Evolutionary conservation across 2,797 vertebrate genomes (phyloP).

Genomic region (Florisuga fusca): DNA sequence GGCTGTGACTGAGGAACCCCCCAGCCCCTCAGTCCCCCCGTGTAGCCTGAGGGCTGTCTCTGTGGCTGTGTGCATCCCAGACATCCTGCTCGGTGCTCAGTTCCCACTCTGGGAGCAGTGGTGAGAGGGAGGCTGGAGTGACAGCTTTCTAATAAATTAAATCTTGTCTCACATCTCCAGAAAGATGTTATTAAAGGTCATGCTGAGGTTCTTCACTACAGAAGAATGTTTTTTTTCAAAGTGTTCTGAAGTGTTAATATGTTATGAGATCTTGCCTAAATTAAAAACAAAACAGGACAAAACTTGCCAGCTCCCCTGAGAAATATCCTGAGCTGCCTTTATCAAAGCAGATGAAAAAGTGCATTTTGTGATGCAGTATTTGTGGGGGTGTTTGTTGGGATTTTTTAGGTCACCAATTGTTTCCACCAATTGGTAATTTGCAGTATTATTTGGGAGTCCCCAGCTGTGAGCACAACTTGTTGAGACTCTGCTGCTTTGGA

Average conservation of each 20-base stretch:
- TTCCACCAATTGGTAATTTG: background rate
- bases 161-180: slow-evolving; percentile 26
- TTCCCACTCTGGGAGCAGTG: slow-evolving; percentile 4
- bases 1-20: background rate
- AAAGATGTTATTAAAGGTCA: slow-evolving; percentile 37
- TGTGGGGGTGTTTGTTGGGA: background rate
- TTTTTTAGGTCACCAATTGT: background rate
- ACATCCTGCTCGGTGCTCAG: background rate
- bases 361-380: background rate
- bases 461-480: background rate
- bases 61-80: background rate
- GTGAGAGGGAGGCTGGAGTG: background rate
- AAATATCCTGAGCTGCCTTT: slow-evolving; percentile 23
- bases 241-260: background rate
- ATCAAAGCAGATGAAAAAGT: slow-evolving; percentile 32
- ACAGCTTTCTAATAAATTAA: slow-evolving; percentile 5
- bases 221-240: background rate
- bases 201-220: background rate
- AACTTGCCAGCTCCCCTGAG: slow-evolving; percentile 30
- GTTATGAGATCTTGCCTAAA: background rate
- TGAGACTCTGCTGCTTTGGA: background rate
- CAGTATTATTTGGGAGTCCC: slow-evolving; percentile 14
- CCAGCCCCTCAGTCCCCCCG: background rate
- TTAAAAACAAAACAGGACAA: slow-evolving; percentile 31
- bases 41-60: background rate